Conservation (phyloP, 2,113 vertebrate species). For the Mus spicilegus region DNA sequence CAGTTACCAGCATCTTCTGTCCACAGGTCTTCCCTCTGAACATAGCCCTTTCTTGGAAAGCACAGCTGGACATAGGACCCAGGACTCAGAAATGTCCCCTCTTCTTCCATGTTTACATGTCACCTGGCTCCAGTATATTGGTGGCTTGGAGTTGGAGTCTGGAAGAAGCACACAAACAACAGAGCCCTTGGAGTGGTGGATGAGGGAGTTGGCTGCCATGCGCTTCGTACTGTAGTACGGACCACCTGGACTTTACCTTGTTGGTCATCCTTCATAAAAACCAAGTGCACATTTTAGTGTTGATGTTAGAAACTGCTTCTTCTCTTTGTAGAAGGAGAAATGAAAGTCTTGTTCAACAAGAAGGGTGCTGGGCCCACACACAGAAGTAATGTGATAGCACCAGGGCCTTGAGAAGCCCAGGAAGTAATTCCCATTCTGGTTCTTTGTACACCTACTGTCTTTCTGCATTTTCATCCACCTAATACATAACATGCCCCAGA, state of each 20-base stretch:
- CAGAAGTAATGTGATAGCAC: not conserved
- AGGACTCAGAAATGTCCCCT: not conserved
- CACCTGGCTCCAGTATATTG: not conserved
- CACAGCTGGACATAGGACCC: not conserved
- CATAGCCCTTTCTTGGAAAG: fast-evolving
- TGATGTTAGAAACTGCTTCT: not conserved
- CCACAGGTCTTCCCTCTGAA: not conserved
- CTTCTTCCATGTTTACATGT: no score
- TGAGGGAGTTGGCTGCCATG: not conserved
- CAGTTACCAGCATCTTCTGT: not conserved
- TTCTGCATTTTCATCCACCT: not conserved
- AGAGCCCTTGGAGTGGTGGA: not conserved
- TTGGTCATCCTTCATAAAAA: not conserved
- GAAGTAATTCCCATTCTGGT: no score
- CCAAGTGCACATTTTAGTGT: not conserved
- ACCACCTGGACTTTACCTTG: no score
- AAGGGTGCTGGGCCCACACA: not conserved
- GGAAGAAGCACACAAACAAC: not conserved
- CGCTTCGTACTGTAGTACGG: not conserved
- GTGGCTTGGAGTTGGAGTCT: not conserved
- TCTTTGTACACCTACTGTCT: no score
- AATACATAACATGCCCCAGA: not conserved
- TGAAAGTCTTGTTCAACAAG: not conserved
- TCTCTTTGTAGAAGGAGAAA: not conserved
- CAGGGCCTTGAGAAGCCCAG: not conserved